Evolutionary conservation across 2,797 vertebrate genomes (phyloP).

Genomic region (Cryptoblepharus egeriae): DNA sequence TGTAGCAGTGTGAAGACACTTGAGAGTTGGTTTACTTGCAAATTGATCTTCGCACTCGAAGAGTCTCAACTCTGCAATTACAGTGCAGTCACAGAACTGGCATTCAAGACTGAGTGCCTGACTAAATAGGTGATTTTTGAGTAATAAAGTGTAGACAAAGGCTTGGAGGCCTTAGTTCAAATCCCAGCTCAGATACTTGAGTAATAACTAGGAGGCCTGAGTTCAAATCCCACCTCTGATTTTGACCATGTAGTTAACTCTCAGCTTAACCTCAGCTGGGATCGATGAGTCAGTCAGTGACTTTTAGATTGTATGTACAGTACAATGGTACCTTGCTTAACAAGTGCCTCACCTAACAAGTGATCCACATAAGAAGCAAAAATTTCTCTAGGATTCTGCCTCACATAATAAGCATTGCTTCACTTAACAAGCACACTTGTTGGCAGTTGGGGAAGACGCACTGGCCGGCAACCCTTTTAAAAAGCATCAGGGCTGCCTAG

Average conservation of each 20-base stretch:
- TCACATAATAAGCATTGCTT: too few species aligned
- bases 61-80: background rate
- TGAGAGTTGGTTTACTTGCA: slow-evolving; percentile 4
- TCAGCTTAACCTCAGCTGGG: background rate
- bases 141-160: background rate
- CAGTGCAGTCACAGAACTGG: background rate
- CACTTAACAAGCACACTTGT: too few species aligned
- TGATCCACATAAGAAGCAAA: too few species aligned
- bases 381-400: too few species aligned
- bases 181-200: background rate
- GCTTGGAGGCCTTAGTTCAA: background rate
- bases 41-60: background rate
- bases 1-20: background rate
- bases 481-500: too few species aligned
- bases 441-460: too few species aligned
- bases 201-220: background rate
- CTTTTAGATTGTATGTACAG: too few species aligned
- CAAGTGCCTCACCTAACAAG: too few species aligned
- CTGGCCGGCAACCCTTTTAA: too few species aligned
- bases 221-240: background rate
- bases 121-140: background rate
- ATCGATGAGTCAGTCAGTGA: background rate
- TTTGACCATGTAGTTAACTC: background rate
- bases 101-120: background rate
- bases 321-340: too few species aligned